These are phyloP conservation scores for Piscicola geometra DNA, from an alignment of 2,888 invertebrate species.

Conservation along the genomic window DNA sequence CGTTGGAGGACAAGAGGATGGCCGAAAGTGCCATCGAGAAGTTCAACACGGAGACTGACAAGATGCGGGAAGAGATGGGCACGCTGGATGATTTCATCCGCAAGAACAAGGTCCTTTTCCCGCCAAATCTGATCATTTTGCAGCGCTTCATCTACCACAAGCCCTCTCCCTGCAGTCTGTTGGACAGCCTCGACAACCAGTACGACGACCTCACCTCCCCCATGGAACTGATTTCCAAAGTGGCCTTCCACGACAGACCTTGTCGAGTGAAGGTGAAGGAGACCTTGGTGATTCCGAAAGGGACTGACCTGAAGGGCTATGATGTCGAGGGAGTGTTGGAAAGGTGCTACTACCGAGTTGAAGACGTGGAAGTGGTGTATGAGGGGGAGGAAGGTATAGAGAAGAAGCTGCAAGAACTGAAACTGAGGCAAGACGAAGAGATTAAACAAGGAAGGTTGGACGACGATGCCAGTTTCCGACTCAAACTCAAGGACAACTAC, in stretches of 20 bases:
- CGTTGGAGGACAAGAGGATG: background rate
- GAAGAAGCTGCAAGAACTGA: slow-evolving; percentile 1
- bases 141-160: slow-evolving; percentile 34
- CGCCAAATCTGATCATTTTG: slow-evolving; percentile 43
- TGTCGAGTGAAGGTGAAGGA: slow-evolving; percentile 25
- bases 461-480: background rate
- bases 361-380: slow-evolving; percentile 29
- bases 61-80: slow-evolving; percentile 40
- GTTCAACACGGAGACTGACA: slow-evolving; percentile 38
- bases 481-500: slow-evolving; percentile 5
- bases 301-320: slow-evolving; percentile 13
- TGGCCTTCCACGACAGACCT: background rate
- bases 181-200: background rate
- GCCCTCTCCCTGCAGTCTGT: background rate
- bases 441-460: background rate
- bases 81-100: slow-evolving; percentile 44
- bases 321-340: slow-evolving; percentile 27
- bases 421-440: background rate
- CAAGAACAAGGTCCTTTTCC: slow-evolving; percentile 42
- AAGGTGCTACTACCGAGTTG: slow-evolving; percentile 25
- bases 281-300: slow-evolving; percentile 24
- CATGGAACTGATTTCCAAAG: background rate
- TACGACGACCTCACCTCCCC: background rate
- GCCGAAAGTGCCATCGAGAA: slow-evolving; percentile 40
- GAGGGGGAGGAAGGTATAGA: slow-evolving; percentile 28